Evolutionary conservation across 1,140 invertebrate genomes (phyloP).

Genomic region (Drosophila tsacasi): DNA sequence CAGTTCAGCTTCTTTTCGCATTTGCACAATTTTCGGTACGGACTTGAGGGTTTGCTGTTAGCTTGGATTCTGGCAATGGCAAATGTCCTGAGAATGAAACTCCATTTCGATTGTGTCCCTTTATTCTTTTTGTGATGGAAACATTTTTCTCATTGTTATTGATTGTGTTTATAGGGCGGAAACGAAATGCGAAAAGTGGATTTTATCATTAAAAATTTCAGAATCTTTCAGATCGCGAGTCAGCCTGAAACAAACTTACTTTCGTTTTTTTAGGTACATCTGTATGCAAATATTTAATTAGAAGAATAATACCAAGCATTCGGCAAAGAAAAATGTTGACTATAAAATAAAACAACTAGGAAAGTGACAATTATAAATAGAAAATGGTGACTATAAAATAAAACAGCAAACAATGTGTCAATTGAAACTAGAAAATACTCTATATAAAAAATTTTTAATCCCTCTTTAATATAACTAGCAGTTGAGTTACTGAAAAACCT

Average conservation of each 20-base stretch:
- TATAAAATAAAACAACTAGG: background rate
- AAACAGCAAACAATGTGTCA: background rate
- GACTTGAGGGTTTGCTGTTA: constrained; percentile 66
- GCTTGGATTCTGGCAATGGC: constrained; percentile 43
- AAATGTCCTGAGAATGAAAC: constrained; percentile 56
- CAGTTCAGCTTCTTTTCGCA: constrained; percentile 31
- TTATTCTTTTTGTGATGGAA: constrained; percentile 31
- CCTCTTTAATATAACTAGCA: background rate
- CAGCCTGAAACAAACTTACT: too few relatives aligned
- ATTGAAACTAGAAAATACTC: constrained; percentile 1
- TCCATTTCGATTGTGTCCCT: constrained; percentile 61
- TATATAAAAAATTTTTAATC: too few relatives aligned
- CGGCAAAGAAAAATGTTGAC: constrained; percentile 23
- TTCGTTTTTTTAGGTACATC: constrained; percentile 2
- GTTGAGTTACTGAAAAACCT: background rate
- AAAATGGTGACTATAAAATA: constrained; percentile 7
- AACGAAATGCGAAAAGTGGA: constrained; percentile 1
- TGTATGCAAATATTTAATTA: constrained; percentile 59
- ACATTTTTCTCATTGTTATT: constrained; percentile 51
- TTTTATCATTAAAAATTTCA: background rate
- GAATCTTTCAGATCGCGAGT: too few relatives aligned
- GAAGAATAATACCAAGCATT: constrained; percentile 25
- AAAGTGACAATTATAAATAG: too few relatives aligned
- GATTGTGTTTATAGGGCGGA: constrained; percentile 12
- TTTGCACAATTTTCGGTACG: constrained; percentile 38